phyloP scores from a whole-genome alignment of 2,888 invertebrate species.

The Drosophila pseudotakahashii region DNA sequence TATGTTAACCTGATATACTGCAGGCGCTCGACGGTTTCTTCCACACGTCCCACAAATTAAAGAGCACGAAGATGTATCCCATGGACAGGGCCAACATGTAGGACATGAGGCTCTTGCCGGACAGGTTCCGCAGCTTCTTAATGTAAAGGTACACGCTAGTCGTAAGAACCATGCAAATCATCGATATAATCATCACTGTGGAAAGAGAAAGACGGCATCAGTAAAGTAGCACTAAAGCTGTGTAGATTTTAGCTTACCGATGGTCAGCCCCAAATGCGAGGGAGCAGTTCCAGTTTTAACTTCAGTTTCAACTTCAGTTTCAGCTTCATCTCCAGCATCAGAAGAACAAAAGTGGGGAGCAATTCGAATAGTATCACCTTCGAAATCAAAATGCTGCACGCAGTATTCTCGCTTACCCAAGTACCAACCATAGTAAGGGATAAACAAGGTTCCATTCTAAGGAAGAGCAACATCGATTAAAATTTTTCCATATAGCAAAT shows the following conservation, averaged over 20 bases:
- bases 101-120: slow-evolving; percentile 89
- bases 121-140: slow-evolving; percentile 88
- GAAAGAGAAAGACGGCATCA: slow-evolving; percentile 15
- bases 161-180: slow-evolving; percentile 89
- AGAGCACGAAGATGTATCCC: slow-evolving; percentile 85
- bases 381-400: slow-evolving; percentile 17
- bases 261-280: not conserved
- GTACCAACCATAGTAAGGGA: not conserved
- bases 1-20: slow-evolving; percentile 4
- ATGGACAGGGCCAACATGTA: slow-evolving; percentile 88
- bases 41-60: slow-evolving; percentile 84
- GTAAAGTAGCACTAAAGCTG: not conserved
- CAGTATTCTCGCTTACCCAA: slow-evolving; percentile 40
- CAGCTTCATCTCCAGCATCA: slow-evolving; percentile 1
- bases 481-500: not conserved
- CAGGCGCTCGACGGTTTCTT: not conserved
- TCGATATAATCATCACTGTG: slow-evolving; percentile 88
- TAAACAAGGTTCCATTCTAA: slow-evolving; percentile 31
- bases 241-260: not conserved
- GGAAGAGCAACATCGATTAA: not conserved
- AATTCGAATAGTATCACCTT: not conserved
- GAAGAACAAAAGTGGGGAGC: slow-evolving; percentile 19
- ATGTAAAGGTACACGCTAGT: slow-evolving; percentile 89
- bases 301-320: not conserved
- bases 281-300: too few species aligned